Evolutionary conservation across 2,888 invertebrate genomes (phyloP).

Genomic region (Trichacis sp.): DNA sequence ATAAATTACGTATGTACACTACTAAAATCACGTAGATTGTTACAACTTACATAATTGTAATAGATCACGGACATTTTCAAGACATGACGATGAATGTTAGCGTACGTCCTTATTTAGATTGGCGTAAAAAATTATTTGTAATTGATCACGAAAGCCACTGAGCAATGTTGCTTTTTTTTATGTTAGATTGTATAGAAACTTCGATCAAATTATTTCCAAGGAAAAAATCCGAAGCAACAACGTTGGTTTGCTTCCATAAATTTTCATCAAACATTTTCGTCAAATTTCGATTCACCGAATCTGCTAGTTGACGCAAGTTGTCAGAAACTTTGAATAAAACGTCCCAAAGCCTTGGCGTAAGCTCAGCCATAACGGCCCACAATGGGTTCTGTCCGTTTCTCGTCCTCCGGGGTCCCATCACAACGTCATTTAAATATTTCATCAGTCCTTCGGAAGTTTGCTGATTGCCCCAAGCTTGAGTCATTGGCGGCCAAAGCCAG

Average conservation of each 20-base stretch:
- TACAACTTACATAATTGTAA: too few relatives aligned
- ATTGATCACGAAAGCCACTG: slow-evolving; percentile 39
- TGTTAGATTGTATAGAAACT: slow-evolving; percentile 69
- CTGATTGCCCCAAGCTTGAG: slow-evolving; percentile 76
- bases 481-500: slow-evolving; percentile 76
- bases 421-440: slow-evolving; percentile 59
- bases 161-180: slow-evolving; percentile 56
- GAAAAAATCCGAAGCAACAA: slow-evolving; percentile 71
- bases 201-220: slow-evolving; percentile 70
- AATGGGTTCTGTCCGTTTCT: slow-evolving; percentile 58
- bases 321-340: slow-evolving; percentile 66
- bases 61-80: too few relatives aligned
- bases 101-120: too few relatives aligned
- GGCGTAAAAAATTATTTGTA: too few relatives aligned
- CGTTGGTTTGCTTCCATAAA: slow-evolving; percentile 69
- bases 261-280: slow-evolving; percentile 66
- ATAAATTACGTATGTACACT: too few relatives aligned
- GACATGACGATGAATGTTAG: too few relatives aligned
- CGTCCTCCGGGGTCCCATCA: slow-evolving; percentile 56
- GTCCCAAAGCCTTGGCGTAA: slow-evolving; percentile 70
- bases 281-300: slow-evolving; percentile 68
- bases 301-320: slow-evolving; percentile 69
- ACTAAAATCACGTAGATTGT: too few relatives aligned
- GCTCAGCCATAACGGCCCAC: slow-evolving; percentile 69
- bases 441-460: slow-evolving; percentile 58